phyloP scores from a whole-genome alignment of 1,140 invertebrate genomes.

The Aphelenchoides besseyi region DNA sequence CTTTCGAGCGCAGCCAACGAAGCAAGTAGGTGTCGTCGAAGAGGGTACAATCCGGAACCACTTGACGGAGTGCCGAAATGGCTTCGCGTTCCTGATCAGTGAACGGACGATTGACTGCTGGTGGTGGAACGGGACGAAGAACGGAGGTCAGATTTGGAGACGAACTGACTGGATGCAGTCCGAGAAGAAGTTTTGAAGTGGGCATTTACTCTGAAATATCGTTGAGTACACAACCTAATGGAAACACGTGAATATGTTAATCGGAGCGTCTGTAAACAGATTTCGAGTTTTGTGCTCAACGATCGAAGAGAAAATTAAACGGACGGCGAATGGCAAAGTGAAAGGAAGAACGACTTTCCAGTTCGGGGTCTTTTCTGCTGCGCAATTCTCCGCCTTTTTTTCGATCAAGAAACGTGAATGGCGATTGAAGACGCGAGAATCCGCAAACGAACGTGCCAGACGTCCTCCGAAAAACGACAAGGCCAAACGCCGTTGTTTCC shows the following conservation, averaged over 20 bases:
- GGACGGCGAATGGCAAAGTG: not conserved
- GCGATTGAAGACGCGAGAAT: no score
- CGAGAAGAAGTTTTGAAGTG: not conserved
- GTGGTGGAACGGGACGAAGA: not conserved
- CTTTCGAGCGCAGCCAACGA: constrained; percentile 60
- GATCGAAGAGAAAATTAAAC: not conserved
- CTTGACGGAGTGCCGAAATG: not conserved
- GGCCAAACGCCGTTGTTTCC: no score
- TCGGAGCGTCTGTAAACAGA: not conserved
- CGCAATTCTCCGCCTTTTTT: no score
- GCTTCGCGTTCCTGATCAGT: constrained; percentile 16
- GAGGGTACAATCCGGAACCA: constrained; percentile 3
- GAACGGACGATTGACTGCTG: not conserved
- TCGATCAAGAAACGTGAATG: no score
- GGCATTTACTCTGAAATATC: no score
- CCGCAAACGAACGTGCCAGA: no score
- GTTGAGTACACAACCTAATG: no score
- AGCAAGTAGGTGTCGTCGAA: constrained; percentile 53
- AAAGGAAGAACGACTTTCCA: not conserved
- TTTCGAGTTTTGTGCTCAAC: not conserved
- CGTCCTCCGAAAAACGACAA: no score
- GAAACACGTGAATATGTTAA: not conserved
- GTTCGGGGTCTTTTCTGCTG: not conserved
- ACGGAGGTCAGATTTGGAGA: not conserved
- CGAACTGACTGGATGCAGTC: not conserved